These are phyloP conservation scores for Nothoprocta pentlandii DNA, from an alignment of 2,113 vertebrate species.

Conservation along the genomic window DNA sequence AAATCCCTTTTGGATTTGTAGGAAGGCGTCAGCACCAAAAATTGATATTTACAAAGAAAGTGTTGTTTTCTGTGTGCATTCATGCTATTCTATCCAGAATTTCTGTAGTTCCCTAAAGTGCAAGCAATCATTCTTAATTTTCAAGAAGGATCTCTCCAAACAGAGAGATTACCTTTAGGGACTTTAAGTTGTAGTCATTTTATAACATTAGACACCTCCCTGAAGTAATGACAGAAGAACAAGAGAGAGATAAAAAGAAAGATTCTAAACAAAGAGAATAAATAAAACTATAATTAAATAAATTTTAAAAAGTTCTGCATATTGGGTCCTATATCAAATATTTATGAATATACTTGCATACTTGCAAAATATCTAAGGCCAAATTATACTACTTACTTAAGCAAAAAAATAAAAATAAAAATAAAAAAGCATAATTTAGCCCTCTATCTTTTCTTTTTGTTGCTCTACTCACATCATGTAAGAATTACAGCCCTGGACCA, in stretches of 20 bases:
- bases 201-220: not conserved
- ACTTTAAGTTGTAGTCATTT: constrained; percentile 26
- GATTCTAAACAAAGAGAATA: constrained; percentile 23
- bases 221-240: not conserved
- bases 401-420: not conserved
- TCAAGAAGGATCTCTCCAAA: constrained; percentile 26
- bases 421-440: not conserved
- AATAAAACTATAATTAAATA: constrained; percentile 26
- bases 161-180: not conserved
- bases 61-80: not conserved
- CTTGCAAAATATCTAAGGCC: not conserved
- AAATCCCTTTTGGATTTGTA: not conserved
- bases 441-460: not conserved
- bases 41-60: not conserved
- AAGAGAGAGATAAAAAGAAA: constrained; percentile 15
- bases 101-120: constrained; percentile 6
- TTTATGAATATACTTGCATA: not conserved
- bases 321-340: not conserved
- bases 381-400: not conserved
- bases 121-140: constrained; percentile 43
- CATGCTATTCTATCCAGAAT: not conserved
- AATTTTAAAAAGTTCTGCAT: not conserved
- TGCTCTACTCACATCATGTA: not conserved
- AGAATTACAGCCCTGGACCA: not conserved
- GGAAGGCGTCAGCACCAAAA: not conserved